Percentiles rank a stretch among this genome's conserved stretches.
Conservation (phyloP, 2,797 vertebrate species). For the Liparis tanakae region DNA sequence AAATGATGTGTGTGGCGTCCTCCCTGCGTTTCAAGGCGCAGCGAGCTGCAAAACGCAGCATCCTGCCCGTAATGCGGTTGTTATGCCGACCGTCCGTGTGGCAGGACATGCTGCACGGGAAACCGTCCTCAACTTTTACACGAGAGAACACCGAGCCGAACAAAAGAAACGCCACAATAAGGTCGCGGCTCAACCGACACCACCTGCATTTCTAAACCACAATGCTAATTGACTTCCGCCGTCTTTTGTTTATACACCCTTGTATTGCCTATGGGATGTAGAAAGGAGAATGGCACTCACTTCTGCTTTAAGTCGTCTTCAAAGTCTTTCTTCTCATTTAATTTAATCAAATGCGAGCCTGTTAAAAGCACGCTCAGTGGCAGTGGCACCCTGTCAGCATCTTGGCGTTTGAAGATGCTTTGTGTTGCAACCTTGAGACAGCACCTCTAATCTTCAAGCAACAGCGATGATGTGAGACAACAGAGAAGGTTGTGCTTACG, state of each 20-base stretch:
- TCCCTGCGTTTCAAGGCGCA: constrained; percentile 19
- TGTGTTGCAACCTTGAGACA: neutral
- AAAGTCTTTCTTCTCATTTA: neutral
- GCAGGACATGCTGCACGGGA: neutral
- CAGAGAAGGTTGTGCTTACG: neutral
- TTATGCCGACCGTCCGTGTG: constrained; percentile 28
- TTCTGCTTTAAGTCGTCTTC: neutral
- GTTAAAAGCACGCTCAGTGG: neutral
- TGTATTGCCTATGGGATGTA: neutral
- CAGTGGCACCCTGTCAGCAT: neutral
- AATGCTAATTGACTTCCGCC: neutral
- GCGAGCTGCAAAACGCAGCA: constrained; percentile 2
- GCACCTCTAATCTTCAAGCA: neutral
- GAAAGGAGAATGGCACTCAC: neutral
- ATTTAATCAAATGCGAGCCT: neutral
- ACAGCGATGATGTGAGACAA: constrained; percentile 3
- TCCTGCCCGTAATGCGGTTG: constrained; percentile 21
- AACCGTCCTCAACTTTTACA: neutral
- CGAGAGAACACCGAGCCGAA: neutral
- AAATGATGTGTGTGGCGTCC: constrained; percentile 45
- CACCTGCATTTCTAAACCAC: neutral
- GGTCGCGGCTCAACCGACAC: neutral
- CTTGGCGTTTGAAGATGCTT: neutral
- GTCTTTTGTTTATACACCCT: neutral
- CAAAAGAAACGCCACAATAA: neutral